Evolutionary conservation across 1,140 invertebrate genomes (phyloP).

Genomic region (Hesperophylax magnus): DNA sequence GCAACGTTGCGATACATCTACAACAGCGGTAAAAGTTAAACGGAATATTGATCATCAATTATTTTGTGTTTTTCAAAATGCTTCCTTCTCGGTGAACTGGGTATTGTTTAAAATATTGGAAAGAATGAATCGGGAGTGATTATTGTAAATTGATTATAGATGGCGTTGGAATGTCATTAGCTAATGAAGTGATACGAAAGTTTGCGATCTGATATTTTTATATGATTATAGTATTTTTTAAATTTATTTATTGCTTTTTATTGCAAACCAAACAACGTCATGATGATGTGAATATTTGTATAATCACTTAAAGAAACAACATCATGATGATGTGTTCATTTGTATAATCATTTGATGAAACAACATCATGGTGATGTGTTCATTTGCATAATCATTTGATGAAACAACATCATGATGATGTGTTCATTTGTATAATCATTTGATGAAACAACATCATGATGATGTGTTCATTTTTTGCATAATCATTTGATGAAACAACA

Average conservation of each 20-base stretch:
- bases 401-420: not conserved
- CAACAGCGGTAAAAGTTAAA: too few species aligned
- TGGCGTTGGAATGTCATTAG: slow-evolving; percentile 22
- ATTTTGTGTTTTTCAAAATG: too few species aligned
- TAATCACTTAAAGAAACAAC: not conserved
- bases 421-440: not conserved
- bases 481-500: not conserved
- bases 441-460: not conserved
- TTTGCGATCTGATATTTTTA: slow-evolving; percentile 33
- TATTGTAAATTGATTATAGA: slow-evolving; percentile 28
- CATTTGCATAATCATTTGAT: not conserved
- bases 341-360: not conserved
- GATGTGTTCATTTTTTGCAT: slow-evolving; percentile 1
- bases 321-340: slow-evolving; percentile 3
- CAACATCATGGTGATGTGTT: not conserved
- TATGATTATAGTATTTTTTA: slow-evolving; percentile 26
- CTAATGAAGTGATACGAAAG: slow-evolving; percentile 22
- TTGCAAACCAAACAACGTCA: not conserved
- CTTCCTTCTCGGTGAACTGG: too few species aligned
- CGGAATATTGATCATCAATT: too few species aligned
- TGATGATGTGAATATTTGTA: slow-evolving; percentile 3
- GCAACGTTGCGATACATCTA: too few species aligned
- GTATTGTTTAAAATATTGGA: too few species aligned
- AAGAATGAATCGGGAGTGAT: too few species aligned
- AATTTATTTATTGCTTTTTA: slow-evolving; percentile 13